These are phyloP conservation scores for Acanthaster planci DNA, from an alignment of 35 echinoderm and acorn worm genomes.

Conservation along the genomic window DNA sequence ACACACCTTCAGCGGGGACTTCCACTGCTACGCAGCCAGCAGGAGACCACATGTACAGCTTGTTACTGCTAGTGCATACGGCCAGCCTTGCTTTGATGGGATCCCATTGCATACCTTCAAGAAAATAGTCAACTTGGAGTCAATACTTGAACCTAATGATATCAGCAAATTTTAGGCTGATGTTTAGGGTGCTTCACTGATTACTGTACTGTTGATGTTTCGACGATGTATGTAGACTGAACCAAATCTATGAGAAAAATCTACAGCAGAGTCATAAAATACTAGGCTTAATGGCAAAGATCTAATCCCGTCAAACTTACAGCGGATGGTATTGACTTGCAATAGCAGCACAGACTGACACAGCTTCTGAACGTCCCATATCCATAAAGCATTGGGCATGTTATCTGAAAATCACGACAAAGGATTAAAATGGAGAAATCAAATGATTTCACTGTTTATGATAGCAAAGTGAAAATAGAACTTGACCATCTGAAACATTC, in stretches of 20 bases:
- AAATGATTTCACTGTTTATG: too few relatives aligned
- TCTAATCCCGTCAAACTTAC: conserved; percentile 51
- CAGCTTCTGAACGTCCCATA: conserved; percentile 97
- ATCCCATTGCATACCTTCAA: conserved; percentile 82
- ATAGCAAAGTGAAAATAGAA: too few relatives aligned
- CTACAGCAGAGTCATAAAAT: too few relatives aligned
- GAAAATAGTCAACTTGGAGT: background rate
- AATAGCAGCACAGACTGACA: conserved; percentile 79
- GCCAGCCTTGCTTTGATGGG: conserved; percentile 75
- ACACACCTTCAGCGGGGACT: conserved; percentile 88
- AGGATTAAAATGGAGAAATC: background rate
- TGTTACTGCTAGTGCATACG: conserved; percentile 86
- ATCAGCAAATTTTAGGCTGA: background rate
- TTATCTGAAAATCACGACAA: conserved; percentile 67
- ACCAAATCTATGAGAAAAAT: too few relatives aligned
- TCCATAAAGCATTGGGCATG: conserved; percentile 99
- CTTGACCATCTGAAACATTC: too few relatives aligned
- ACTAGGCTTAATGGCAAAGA: too few relatives aligned
- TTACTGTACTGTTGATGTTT: too few relatives aligned
- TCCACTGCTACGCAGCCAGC: conserved; percentile 90
- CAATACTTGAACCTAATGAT: background rate
- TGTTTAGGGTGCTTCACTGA: background rate
- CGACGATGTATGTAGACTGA: too few relatives aligned
- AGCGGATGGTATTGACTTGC: conserved; percentile 79
- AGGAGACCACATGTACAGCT: conserved; percentile 89